Base-by-base conservation (phyloP, 1,140 invertebrate genomes). In the Achroia grisella region DNA sequence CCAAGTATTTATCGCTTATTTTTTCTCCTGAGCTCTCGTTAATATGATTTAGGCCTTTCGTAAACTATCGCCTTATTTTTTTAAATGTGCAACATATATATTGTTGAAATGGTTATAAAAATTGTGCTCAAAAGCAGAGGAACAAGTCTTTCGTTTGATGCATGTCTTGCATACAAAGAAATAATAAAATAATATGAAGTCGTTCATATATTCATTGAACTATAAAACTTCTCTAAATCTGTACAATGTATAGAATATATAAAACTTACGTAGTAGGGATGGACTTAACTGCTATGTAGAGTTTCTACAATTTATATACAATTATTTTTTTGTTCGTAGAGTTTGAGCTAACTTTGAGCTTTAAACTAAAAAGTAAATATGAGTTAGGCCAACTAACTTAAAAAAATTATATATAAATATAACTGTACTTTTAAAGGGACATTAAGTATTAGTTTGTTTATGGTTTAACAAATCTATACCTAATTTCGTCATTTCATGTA, bases 291-390 rank as follows among this genome's bases (percentile, higher is more conserved):
- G 41, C 39, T 61, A 48, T 54, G 31, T 54, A 71, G 48, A 45
- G 48, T 52, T 54, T 48, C 56, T 69, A 65, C 52, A 61, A 51
- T 62, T 23, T 23, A 32, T 53, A 50, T 42, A 56, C 63, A 62
- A 64, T 63, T 78, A 74, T 79, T 71, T 81, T 56, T 66, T 62
- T 62, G 62, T 23, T 23, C 51, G 41, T 50, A 59, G 51, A 41
- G 71, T 81, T 82, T 82, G 78, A 82, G 76, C 78, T 80, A 61
- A 68, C 57, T 82, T 82, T 80, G 74, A 77, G 74, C 71, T 77
- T 81, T 52, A 71, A 75, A 77, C 62, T 76, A 77, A 77, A 74
- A 14, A 12, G 33, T 35, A 35, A 55, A 56, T 47, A 40, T 44
- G 36, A 35, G 48, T 41, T 46, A 45, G 41, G 42, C 39, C 45